Percentiles rank a stretch among this genome's conserved stretches.
phyloP scores from a whole-genome alignment of 2,888 invertebrate species.

The Drosophila kambysellisi region DNA sequence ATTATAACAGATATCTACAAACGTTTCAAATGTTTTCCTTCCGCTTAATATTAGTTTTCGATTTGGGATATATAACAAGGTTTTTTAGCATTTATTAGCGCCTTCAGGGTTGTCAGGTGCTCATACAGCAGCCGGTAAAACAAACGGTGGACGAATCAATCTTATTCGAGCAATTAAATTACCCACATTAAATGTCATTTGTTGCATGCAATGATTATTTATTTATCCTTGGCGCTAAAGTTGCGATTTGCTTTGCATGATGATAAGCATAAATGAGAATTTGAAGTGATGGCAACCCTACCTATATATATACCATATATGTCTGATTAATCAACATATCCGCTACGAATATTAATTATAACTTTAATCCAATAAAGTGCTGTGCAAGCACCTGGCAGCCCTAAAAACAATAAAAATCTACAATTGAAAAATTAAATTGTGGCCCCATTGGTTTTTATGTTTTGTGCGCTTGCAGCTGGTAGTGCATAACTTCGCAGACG shows the following conservation, averaged over 20 bases:
- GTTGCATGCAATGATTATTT: not conserved
- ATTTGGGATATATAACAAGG: conserved; percentile 14
- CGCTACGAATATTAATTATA: not conserved
- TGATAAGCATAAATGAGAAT: not conserved
- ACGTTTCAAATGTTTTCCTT: conserved; percentile 4
- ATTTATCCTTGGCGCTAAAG: not conserved
- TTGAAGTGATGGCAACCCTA: conserved; percentile 53
- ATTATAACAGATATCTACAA: not conserved
- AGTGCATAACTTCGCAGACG: not conserved
- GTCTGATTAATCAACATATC: conserved; percentile 1
- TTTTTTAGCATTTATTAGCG: conserved; percentile 23
- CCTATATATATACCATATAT: conserved; percentile 3
- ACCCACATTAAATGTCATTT: not conserved
- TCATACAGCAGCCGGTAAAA: not conserved
- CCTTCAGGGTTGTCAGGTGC: conserved; percentile 68
- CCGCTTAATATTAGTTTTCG: conserved; percentile 3
- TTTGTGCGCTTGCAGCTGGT: conserved; percentile 21
- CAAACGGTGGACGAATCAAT: not conserved
- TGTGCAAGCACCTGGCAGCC: conserved; percentile 54
- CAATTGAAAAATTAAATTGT: conserved; percentile 53
- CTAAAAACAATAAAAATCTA: conserved; percentile 61
- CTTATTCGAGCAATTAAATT: not conserved
- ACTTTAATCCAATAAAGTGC: conserved; percentile 6
- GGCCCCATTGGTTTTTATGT: conserved; percentile 46
- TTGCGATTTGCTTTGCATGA: not conserved